These are phyloP conservation scores for Heliothis virescens DNA, from an alignment of 1,140 invertebrate species.

Conservation along the genomic window DNA sequence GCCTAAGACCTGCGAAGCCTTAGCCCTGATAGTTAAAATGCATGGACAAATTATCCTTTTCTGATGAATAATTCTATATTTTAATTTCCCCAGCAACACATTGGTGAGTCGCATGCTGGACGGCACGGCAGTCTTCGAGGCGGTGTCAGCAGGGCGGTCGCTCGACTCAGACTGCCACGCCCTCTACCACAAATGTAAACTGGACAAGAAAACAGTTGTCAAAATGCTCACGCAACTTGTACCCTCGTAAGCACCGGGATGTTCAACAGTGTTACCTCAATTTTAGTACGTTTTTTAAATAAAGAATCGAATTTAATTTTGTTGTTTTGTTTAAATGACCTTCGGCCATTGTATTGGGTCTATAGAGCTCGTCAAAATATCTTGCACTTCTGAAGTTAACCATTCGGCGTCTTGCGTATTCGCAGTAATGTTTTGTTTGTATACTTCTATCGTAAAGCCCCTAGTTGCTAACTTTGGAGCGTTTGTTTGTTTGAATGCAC, in stretches of 20 bases:
- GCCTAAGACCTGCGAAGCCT: too few species aligned
- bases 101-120: conserved; percentile 90
- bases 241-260: conserved; percentile 71
- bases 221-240: conserved; percentile 88
- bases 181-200: conserved; percentile 88
- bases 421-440: not conserved
- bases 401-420: too few species aligned
- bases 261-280: not conserved
- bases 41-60: not conserved
- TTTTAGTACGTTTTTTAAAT: conserved; percentile 38
- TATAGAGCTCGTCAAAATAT: too few species aligned
- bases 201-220: conserved; percentile 88
- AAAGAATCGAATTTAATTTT: conserved; percentile 3
- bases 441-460: too few species aligned
- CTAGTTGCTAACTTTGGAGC: too few species aligned
- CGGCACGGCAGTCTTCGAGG: conserved; percentile 92
- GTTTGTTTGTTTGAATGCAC: too few species aligned
- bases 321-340: conserved; percentile 7
- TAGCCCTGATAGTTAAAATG: too few species aligned
- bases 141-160: conserved; percentile 89
- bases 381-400: too few species aligned
- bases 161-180: conserved; percentile 87
- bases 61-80: not conserved
- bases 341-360: too few species aligned
- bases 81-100: conserved; percentile 88